Percentiles rank a stretch among this genome's conserved stretches.
Evolutionary conservation across 1,140 invertebrate genomes (phyloP).

Genomic region (Neodiprion fabricii): DNA sequence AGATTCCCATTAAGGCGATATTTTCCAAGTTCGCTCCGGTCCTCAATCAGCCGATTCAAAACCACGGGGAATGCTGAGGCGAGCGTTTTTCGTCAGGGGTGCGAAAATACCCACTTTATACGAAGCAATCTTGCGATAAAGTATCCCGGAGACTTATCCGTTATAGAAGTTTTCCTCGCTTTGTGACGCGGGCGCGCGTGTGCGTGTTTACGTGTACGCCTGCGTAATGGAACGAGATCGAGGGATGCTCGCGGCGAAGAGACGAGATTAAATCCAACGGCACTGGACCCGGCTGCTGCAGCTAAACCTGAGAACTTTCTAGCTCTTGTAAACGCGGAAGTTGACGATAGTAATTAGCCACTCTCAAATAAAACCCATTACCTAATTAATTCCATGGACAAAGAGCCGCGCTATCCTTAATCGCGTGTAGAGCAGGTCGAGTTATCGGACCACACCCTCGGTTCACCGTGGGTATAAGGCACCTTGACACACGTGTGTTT

Average conservation of each 20-base stretch:
- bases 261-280: background rate
- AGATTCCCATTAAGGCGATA: too few relatives aligned
- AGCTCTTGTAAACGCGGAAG: background rate
- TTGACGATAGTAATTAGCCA: background rate
- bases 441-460: background rate
- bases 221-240: background rate
- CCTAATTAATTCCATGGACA: background rate
- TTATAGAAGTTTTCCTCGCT: background rate
- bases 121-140: conserved; percentile 2
- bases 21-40: too few relatives aligned
- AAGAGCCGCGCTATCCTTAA: background rate
- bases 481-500: background rate
- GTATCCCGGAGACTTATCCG: background rate
- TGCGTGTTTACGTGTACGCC: too few relatives aligned
- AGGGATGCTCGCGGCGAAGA: background rate
- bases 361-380: background rate
- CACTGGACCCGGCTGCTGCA: background rate
- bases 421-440: background rate
- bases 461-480: background rate
- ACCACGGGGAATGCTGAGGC: background rate
- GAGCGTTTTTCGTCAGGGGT: background rate
- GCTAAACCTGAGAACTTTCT: background rate
- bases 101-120: background rate
- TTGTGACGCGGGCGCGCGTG: background rate
- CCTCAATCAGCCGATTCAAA: too few relatives aligned